Base-by-base conservation (phyloP, 2,113 vertebrate species). In the Mesoclemmys tuberculata region DNA sequence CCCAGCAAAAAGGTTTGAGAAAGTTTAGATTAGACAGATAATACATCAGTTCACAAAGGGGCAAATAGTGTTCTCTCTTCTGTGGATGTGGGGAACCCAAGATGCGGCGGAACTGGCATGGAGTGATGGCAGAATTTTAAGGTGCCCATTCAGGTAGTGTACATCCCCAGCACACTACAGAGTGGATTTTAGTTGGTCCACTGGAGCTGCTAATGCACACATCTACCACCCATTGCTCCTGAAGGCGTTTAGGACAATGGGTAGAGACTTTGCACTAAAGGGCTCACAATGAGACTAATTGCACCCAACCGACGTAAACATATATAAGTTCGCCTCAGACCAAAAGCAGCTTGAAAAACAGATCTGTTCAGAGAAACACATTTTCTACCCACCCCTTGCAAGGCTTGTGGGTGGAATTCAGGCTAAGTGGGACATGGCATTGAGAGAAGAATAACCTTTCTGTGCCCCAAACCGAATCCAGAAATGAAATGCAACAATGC, bases 371-470 rank as follows among this genome's bases (percentile, higher is more conserved):
- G 68, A 87, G 35, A 3, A 93, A 77, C 29, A 14, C 51, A n/a
- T 0, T 4, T 81, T 77, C 82, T 75, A 16, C 12, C 41, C 49
- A 21, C 74, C 90, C 52, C 46, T 68, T 91, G 64, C 80, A 84
- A 80, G 80, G 26, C 68, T 58, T 8, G 26, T 48, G 24, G 2
- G 2, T 44, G 55, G 49, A 61, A 71, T 78, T 51, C 24, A 82
- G 80, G 61, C 14, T 64, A 26, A n/a, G 55, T 58, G 1, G 2
- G 51, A 27, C 0, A 0, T 14, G 61, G 46, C 74, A 74, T 61
- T 88, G 81, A 84, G 82, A 84, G 82, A 90, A 93, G 49, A 86
- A 52, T 51, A 80, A 88, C 46, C 46, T 26, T 56, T 48, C 85
- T 82, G 29, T 75, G 46, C 2, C 38, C 7, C 18, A 22, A 56